These are phyloP conservation scores for Zeugodacus cucurbitae DNA, from an alignment of 1,140 invertebrate genomes.

Conservation along the genomic window DNA sequence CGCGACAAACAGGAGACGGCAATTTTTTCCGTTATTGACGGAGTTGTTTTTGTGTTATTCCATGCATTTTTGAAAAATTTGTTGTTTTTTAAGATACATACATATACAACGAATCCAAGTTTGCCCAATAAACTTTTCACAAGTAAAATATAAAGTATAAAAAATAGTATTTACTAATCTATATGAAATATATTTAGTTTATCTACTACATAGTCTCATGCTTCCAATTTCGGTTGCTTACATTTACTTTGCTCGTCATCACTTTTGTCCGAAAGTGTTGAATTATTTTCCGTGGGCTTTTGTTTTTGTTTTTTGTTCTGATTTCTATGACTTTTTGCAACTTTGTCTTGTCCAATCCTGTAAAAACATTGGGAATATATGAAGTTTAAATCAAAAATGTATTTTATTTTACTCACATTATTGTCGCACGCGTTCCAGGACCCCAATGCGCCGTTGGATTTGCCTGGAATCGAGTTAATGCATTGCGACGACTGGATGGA, in stretches of 20 bases:
- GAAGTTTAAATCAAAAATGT: background rate
- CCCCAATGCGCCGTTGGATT: constrained; percentile 92
- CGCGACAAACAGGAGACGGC: constrained; percentile 73
- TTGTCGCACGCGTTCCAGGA: constrained; percentile 79
- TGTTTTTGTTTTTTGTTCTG: constrained; percentile 70
- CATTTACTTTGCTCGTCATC: constrained; percentile 28
- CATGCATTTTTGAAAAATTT: background rate
- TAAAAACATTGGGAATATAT: constrained; percentile 43
- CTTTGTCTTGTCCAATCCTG: constrained; percentile 71
- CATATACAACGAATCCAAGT: background rate
- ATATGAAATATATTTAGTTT: background rate
- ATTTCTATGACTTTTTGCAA: constrained; percentile 71
- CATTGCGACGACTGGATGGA: constrained; percentile 79
- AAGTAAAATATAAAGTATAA: background rate
- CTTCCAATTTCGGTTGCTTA: constrained; percentile 43
- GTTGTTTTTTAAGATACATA: no score
- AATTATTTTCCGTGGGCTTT: constrained; percentile 43
- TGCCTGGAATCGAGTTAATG: constrained; percentile 83
- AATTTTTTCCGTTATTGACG: constrained; percentile 71
- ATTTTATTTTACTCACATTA: constrained; percentile 70
- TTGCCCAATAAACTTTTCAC: background rate
- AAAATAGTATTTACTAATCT: background rate
- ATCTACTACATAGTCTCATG: constrained; percentile 13
- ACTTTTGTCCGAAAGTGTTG: background rate
- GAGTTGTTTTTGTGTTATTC: background rate